Conservation (phyloP, 2,113 vertebrate species). For the Odocoileus hemionus region DNA sequence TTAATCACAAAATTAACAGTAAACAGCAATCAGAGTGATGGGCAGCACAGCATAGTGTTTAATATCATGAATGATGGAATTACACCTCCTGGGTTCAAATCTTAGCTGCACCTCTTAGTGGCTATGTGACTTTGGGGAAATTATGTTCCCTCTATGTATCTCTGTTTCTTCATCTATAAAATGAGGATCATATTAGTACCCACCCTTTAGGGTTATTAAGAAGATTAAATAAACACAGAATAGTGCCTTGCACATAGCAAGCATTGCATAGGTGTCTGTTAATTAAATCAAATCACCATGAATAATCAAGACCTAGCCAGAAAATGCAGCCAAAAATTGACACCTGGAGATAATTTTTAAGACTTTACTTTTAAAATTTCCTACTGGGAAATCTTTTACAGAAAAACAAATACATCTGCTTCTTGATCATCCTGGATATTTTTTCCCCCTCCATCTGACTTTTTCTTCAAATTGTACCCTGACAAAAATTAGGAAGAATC, state of each 20-base stretch:
- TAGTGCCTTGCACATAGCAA: not conserved
- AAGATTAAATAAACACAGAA: slow-evolving; percentile 25
- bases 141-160: not conserved
- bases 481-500: not conserved
- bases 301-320: slow-evolving; percentile 16
- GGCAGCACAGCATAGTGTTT: not conserved
- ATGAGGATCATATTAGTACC: not conserved
- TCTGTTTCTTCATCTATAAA: slow-evolving; percentile 6
- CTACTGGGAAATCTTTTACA: slow-evolving; percentile 18
- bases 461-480: slow-evolving; percentile 18
- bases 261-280: not conserved
- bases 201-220: not conserved
- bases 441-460: not conserved
- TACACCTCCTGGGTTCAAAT: not conserved
- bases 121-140: not conserved
- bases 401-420: not conserved
- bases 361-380: not conserved
- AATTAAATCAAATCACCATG: slow-evolving; percentile 4
- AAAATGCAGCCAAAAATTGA: slow-evolving; percentile 11
- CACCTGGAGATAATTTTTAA: slow-evolving; percentile 21
- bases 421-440: not conserved
- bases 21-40: not conserved
- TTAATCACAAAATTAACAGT: not conserved
- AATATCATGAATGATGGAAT: not conserved
- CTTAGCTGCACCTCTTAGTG: not conserved